Percentiles rank a stretch among this genome's conserved stretches.
These are phyloP conservation scores for Cyclargus thomasi DNA, from an alignment of 1,140 invertebrate genomes.

Conservation along the genomic window DNA sequence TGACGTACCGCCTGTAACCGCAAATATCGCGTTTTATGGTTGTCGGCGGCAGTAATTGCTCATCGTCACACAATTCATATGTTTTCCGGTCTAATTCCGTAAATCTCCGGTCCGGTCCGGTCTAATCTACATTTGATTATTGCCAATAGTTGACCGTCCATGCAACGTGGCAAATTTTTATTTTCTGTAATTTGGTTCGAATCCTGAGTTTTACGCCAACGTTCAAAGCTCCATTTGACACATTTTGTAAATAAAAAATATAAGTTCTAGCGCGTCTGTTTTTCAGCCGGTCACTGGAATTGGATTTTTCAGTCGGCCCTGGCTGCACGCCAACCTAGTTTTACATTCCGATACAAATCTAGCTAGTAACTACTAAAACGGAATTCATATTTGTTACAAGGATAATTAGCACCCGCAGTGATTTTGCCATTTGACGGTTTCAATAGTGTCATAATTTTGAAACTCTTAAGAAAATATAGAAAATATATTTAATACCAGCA, in stretches of 20 bases:
- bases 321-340: neutral
- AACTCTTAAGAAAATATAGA: neutral
- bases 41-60: neutral
- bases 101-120: too few relatives aligned
- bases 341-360: neutral
- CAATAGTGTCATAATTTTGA: neutral
- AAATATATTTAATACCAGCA: neutral
- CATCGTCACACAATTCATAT: neutral
- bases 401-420: neutral
- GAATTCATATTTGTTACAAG: neutral
- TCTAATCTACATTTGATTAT: neutral
- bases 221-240: neutral
- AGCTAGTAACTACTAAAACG: neutral
- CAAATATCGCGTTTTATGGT: neutral
- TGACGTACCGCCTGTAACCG: neutral
- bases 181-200: too few relatives aligned
- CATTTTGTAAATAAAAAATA: too few relatives aligned
- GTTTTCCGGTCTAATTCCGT: neutral
- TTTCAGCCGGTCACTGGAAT: neutral
- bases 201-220: neutral
- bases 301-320: neutral
- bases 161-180: neutral
- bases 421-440: neutral
- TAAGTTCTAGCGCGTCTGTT: neutral
- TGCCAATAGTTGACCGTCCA: neutral